Evolutionary conservation across 2,888 invertebrate genomes (phyloP).

Genomic region (Netelia melanura): DNA sequence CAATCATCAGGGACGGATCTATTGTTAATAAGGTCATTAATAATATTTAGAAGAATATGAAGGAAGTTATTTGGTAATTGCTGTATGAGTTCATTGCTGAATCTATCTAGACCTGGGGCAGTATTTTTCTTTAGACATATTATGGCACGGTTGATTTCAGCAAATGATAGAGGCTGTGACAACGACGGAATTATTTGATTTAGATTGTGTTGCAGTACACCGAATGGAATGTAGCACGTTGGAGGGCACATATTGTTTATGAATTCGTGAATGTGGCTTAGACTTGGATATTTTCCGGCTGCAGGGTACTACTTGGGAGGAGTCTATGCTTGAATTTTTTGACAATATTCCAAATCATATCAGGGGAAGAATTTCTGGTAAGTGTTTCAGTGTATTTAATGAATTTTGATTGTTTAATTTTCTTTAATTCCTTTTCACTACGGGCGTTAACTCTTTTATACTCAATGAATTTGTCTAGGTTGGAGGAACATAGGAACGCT

Average conservation of each 20-base stretch:
- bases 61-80: neutral
- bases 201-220: neutral
- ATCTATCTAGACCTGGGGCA: neutral
- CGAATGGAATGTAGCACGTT: neutral
- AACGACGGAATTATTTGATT: neutral
- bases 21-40: neutral
- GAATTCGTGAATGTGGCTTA: neutral
- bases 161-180: neutral
- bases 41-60: neutral
- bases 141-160: neutral
- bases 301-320: neutral
- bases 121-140: neutral
- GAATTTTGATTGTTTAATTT: neutral
- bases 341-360: slow-evolving; percentile 13
- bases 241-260: slow-evolving; percentile 15
- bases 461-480: neutral
- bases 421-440: neutral
- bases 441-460: neutral
- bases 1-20: neutral
- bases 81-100: neutral
- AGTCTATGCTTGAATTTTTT: slow-evolving; percentile 19
- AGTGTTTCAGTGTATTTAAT: neutral
- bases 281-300: neutral
- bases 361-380: neutral
- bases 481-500: neutral